A percentile compares a stretch with the other conserved stretches of the same genome.
Conservation (phyloP, 2,113 vertebrate species). For the Pyxicephalus adspersus region DNA sequence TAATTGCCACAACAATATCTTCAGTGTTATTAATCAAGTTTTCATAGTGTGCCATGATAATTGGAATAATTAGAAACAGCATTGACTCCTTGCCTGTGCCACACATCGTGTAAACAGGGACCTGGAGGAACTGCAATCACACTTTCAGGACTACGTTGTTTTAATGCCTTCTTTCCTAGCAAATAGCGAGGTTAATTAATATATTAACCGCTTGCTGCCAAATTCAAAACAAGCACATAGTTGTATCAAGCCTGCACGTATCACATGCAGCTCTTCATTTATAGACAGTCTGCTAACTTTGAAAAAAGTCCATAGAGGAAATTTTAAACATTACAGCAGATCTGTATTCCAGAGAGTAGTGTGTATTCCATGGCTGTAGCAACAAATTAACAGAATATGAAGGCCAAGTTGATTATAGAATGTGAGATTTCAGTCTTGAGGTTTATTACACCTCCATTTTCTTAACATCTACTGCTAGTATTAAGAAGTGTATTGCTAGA, state of each 20-base stretch:
- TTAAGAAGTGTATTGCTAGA: too few species aligned
- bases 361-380: not conserved
- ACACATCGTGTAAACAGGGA: slow-evolving; percentile 72
- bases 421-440: too few species aligned
- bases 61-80: slow-evolving; percentile 99
- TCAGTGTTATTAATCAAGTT: slow-evolving; percentile 99
- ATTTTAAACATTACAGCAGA: slow-evolving; percentile 1
- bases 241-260: slow-evolving; percentile 6
- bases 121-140: slow-evolving; percentile 68
- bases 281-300: not conserved
- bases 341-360: not conserved
- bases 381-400: slow-evolving; percentile 1
- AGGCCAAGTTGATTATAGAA: slow-evolving; percentile 1
- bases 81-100: slow-evolving; percentile 79
- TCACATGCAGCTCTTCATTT: not conserved
- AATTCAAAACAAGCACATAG: slow-evolving; percentile 54
- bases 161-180: slow-evolving; percentile 74
- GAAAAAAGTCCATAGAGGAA: not conserved
- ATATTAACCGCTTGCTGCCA: slow-evolving; percentile 73
- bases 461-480: too few species aligned
- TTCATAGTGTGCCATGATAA: slow-evolving; percentile 99
- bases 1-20: slow-evolving; percentile 99
- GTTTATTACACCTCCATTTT: too few species aligned
- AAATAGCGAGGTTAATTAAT: slow-evolving; percentile 84
- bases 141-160: slow-evolving; percentile 70